Percentiles rank a stretch among this genome's conserved stretches.
Conservation (phyloP, 2,797 vertebrate species). For the Setipinna tenuifilis region DNA sequence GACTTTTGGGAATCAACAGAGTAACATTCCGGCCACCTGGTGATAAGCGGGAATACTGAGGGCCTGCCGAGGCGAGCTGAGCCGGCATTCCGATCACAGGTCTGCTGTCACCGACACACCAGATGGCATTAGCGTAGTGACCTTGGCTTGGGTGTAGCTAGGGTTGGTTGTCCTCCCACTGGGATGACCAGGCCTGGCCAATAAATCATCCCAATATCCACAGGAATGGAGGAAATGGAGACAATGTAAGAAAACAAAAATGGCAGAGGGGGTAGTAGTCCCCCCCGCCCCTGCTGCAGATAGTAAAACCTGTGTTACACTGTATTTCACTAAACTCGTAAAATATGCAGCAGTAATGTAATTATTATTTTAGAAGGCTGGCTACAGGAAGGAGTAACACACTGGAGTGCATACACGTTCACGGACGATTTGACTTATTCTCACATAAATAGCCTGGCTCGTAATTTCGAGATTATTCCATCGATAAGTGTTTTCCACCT, state of each 20-base stretch:
- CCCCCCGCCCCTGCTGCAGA: neutral
- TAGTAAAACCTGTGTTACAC: neutral
- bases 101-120: slow-evolving; percentile 30
- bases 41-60: slow-evolving; percentile 46
- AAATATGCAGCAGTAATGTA: neutral
- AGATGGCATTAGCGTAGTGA: slow-evolving; percentile 37
- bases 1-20: slow-evolving; percentile 12
- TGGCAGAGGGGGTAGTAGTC: neutral
- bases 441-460: neutral
- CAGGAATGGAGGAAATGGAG: neutral
- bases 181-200: neutral
- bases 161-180: slow-evolving; percentile 10
- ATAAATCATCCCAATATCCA: neutral
- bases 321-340: neutral
- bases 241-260: neutral
- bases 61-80: slow-evolving; percentile 6
- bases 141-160: slow-evolving; percentile 29
- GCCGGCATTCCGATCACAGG: slow-evolving; percentile 48
- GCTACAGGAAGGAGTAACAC: no score
- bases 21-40: slow-evolving; percentile 52
- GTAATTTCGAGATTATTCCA: neutral
- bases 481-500: neutral
- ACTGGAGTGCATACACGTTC: no score
- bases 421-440: no score
- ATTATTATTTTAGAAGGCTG: no score